Base-by-base conservation (phyloP, 2,113 vertebrate species). In the Silurus meridionalis region DNA sequence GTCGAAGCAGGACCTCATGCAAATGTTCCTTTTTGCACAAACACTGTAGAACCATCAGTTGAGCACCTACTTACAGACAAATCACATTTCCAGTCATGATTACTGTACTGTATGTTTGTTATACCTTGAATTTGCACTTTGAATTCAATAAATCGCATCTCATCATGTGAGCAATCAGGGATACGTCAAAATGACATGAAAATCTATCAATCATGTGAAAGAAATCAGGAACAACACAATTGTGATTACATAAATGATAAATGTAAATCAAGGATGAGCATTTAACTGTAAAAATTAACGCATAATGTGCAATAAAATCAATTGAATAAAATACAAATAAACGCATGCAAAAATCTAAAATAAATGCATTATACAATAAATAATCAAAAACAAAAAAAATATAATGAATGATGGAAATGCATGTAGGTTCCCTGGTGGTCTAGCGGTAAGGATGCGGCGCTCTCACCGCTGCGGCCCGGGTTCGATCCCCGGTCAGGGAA, bases 1-100 rank as follows among this genome's bases (percentile, higher is more conserved):
- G 74, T 75, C 77, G 82, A 57, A 58, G 6, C 71, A 81, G 71
- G 46, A 71, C n/a, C 55, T 75, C 75, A 11, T 28, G 37, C 37
- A 37, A 37, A 46, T 19, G 63, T 58, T 37, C 9, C 25, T 66
- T 83, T 57, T 66, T 28, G 57, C n/a, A 60, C 55, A 58, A 58
- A 80, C 60, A 9, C 3, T 10, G n/a, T 74, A 50, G 19, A 52
- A 21, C 10, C 50, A 21, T n/a, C 28, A 58, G 15, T 5, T 17
- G 14, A 37, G 67, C 17, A 6, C 8, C 6, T 14, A 8, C 69
- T 19, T 46, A 72, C 4, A 2, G 28, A 72, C 15, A 71, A 46
- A 71, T 69, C 28, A 69, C 5, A 69, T 69, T 17, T 17, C 37
- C 13, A 15, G 15, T 37, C 25, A 25, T 1, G 9, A 28, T 67